phyloP scores from a whole-genome alignment of 2,797 vertebrate genomes.

The Myotis pilosus region DNA sequence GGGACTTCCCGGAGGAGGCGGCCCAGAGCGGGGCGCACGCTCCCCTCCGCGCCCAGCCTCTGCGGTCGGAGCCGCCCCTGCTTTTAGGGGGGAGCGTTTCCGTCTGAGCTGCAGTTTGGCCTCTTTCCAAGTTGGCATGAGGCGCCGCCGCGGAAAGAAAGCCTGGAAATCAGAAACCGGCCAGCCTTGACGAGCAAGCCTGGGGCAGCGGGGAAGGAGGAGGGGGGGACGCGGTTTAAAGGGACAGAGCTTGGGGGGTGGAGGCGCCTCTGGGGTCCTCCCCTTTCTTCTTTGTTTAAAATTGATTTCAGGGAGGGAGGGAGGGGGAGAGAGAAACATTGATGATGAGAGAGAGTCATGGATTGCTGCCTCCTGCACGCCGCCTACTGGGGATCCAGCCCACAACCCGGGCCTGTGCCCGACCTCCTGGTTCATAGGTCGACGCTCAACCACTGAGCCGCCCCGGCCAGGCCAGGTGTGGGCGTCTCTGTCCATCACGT shows the following conservation, averaged over 20 bases:
- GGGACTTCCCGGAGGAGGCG: neutral
- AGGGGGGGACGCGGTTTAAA: neutral
- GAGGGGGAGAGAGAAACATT: no score
- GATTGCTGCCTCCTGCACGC: no score
- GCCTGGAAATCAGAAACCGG: neutral
- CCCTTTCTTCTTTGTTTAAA: no score
- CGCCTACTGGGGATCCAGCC: no score
- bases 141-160: neutral
- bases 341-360: no score
- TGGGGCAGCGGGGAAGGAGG: neutral
- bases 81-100: neutral
- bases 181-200: neutral
- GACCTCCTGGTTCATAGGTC: no score
- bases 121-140: neutral
- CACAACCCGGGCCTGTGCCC: no score
- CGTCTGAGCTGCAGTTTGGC: neutral
- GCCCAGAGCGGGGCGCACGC: accelerated
- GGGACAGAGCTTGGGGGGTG: neutral
- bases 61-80: neutral
- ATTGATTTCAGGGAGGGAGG: no score
- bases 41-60: accelerated
- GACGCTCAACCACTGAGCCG: no score
- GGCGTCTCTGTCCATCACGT: accelerated
- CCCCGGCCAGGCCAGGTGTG: no score
- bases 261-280: neutral